These are phyloP conservation scores for Malacoraja senta DNA, from an alignment of 2,797 vertebrate species.

Conservation along the genomic window DNA sequence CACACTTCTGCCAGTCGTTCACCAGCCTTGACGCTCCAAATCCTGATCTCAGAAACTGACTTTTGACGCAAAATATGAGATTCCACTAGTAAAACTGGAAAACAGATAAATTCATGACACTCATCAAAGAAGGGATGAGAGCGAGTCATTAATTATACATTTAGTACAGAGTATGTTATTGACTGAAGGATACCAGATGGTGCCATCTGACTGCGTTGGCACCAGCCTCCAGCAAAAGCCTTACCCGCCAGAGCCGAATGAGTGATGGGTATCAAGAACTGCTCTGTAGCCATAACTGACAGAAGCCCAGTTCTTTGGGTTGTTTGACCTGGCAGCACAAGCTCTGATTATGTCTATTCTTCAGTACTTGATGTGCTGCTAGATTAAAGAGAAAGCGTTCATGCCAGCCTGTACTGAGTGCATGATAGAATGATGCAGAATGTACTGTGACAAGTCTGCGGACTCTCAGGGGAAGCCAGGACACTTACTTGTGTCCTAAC, in stretches of 20 bases:
- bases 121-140: neutral
- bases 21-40: neutral
- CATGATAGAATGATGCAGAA: neutral
- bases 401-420: neutral
- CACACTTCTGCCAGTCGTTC: neutral
- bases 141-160: slow-evolving; percentile 14
- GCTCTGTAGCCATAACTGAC: neutral
- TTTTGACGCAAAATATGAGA: neutral
- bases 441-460: neutral
- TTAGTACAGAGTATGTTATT: neutral
- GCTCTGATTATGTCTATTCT: neutral
- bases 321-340: slow-evolving; percentile 14
- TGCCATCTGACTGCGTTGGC: slow-evolving; percentile 11
- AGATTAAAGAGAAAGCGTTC: neutral
- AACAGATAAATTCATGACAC: neutral
- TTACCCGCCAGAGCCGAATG: neutral
- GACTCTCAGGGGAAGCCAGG: neutral
- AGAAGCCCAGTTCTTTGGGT: neutral
- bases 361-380: slow-evolving; percentile 6
- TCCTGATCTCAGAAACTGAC: neutral
- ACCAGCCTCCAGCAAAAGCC: neutral
- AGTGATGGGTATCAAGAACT: slow-evolving; percentile 17
- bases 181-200: slow-evolving; percentile 23
- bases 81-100: neutral
- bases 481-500: neutral